Conservation (phyloP, 2,888 invertebrate species). For the Smittia sp. region DNA sequence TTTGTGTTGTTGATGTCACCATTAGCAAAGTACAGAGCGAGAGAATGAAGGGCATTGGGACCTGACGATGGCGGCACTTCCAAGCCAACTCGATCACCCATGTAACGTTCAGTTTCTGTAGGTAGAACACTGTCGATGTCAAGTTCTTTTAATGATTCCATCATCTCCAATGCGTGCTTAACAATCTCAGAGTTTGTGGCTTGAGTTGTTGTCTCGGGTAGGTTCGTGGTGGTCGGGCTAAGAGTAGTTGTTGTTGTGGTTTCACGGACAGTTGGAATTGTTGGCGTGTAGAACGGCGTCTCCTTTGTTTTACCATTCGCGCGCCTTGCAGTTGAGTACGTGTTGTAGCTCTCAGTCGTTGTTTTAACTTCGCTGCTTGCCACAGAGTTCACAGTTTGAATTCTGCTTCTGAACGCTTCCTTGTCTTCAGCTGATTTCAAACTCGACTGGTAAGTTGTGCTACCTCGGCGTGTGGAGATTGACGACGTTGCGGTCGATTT, state of each 20-base stretch:
- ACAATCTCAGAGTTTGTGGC: slow-evolving; percentile 52
- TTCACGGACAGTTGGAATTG: slow-evolving; percentile 48
- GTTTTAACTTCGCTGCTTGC: slow-evolving; percentile 27
- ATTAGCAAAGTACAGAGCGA: slow-evolving; percentile 75
- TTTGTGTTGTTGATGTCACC: slow-evolving; percentile 50
- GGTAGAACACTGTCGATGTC: slow-evolving; percentile 56
- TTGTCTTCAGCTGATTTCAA: slow-evolving; percentile 19
- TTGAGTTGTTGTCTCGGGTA: slow-evolving; percentile 44
- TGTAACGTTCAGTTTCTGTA: slow-evolving; percentile 55
- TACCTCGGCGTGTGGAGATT: slow-evolving; percentile 25
- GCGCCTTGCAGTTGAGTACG: slow-evolving; percentile 49
- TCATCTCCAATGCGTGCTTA: slow-evolving; percentile 67
- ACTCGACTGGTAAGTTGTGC: slow-evolving; percentile 35
- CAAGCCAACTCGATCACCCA: slow-evolving; percentile 61
- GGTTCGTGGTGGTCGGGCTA: slow-evolving; percentile 42
- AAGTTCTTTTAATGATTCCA: slow-evolving; percentile 64
- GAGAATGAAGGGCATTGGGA: slow-evolving; percentile 72
- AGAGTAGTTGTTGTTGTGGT: slow-evolving; percentile 42
- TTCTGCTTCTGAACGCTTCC: neutral
- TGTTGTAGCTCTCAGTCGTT: slow-evolving; percentile 46
- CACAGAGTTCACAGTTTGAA: slow-evolving; percentile 28
- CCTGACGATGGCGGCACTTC: slow-evolving; percentile 71
- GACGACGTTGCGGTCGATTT: slow-evolving; percentile 28
- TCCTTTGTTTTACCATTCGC: slow-evolving; percentile 23
- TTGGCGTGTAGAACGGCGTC: slow-evolving; percentile 53